Conservation (phyloP, 2,113 vertebrate species). For the Rattus rattus region DNA sequence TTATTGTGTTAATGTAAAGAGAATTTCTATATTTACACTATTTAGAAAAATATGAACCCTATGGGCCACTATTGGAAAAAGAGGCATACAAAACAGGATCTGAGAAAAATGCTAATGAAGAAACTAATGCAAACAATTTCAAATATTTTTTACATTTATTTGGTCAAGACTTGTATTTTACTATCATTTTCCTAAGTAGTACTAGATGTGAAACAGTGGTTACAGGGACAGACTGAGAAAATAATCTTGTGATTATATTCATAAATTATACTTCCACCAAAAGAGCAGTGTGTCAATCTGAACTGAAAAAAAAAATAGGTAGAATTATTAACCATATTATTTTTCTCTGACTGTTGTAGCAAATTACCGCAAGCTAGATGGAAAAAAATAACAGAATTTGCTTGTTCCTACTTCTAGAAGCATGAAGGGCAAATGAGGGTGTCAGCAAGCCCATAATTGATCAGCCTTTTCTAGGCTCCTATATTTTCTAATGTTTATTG, state of each 20-base stretch:
- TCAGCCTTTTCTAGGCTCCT: background rate
- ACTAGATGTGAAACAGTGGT: background rate
- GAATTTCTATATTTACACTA: background rate
- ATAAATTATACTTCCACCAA: background rate
- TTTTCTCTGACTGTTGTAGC: slow-evolving; percentile 5
- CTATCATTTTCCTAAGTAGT: background rate
- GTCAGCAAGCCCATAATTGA: background rate
- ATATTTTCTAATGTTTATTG: background rate
- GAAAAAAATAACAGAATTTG: background rate
- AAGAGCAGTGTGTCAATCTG: background rate
- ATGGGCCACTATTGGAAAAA: background rate
- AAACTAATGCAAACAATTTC: background rate
- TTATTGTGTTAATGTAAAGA: background rate
- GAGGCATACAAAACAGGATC: background rate
- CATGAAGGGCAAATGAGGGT: background rate
- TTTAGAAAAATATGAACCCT: background rate
- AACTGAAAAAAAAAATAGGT: background rate
- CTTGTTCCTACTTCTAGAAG: background rate
- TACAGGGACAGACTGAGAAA: slow-evolving; percentile 23
- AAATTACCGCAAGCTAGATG: background rate
- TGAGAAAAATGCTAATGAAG: background rate
- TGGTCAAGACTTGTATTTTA: background rate
- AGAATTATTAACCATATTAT: background rate
- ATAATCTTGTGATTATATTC: background rate
- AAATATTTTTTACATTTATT: background rate